phyloP scores from a whole-genome alignment of 2,888 invertebrate species.

The Fabriciana adippe region DNA sequence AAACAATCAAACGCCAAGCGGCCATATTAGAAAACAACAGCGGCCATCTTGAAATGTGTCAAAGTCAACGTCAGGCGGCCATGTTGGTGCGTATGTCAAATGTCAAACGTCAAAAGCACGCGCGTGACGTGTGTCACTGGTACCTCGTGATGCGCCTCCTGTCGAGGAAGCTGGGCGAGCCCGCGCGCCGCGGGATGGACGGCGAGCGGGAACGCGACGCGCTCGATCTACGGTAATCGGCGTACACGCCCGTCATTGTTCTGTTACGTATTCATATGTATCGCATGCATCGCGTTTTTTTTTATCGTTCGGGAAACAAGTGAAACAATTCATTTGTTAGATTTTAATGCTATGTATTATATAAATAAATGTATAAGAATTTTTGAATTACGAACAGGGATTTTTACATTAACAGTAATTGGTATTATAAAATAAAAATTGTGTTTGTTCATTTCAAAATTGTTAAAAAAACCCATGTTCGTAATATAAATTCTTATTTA shows the following conservation, averaged over 20 bases:
- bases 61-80: constrained; percentile 3
- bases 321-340: constrained; percentile 31
- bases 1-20: constrained; percentile 19
- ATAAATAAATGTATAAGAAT: background rate
- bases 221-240: constrained; percentile 78
- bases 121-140: constrained; percentile 35
- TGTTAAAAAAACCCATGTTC: constrained; percentile 2
- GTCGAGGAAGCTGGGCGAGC: constrained; percentile 97
- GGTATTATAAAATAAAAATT: no score
- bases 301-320: constrained; percentile 41
- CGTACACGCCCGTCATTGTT: constrained; percentile 81
- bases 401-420: background rate
- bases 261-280: constrained; percentile 47
- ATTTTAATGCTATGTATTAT: background rate
- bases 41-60: background rate
- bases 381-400: background rate
- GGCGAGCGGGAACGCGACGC: constrained; percentile 85
- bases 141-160: constrained; percentile 97
- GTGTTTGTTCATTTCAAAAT: background rate
- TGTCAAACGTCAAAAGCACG: constrained; percentile 18
- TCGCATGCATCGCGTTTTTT: constrained; percentile 39
- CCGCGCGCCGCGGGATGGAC: constrained; percentile 95
- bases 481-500: constrained; percentile 7
- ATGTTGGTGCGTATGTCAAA: constrained; percentile 1
- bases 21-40: background rate